phyloP scores from a whole-genome alignment of 2,888 invertebrate species.

The Nebria brevicollis region DNA sequence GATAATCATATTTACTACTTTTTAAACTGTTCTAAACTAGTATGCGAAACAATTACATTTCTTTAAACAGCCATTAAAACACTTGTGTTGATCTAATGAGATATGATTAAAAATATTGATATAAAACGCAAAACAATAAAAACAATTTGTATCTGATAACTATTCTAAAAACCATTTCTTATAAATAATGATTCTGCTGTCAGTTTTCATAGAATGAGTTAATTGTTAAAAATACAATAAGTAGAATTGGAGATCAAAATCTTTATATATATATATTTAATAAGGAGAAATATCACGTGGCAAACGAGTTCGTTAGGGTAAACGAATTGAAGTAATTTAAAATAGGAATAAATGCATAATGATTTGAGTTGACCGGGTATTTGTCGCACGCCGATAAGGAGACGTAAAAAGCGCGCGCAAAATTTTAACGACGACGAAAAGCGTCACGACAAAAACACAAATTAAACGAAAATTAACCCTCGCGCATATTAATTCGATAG shows the following conservation, averaged over 20 bases:
- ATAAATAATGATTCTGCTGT: too few relatives aligned
- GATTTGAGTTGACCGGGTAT: constrained; percentile 22
- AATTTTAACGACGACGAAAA: constrained; percentile 40
- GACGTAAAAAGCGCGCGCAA: constrained; percentile 36
- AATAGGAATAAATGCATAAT: constrained; percentile 38
- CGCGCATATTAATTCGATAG: constrained; percentile 47
- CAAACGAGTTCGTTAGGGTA: constrained; percentile 28
- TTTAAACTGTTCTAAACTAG: neutral
- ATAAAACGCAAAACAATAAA: too few relatives aligned
- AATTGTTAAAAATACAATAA: too few relatives aligned
- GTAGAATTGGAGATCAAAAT: too few relatives aligned
- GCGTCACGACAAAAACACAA: constrained; percentile 40
- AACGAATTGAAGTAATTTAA: constrained; percentile 22
- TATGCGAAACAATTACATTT: neutral
- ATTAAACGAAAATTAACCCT: constrained; percentile 47
- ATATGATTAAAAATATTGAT: neutral
- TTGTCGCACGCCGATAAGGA: constrained; percentile 27
- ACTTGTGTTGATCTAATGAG: neutral
- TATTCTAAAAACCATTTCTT: too few relatives aligned
- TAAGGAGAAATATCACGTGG: neutral
- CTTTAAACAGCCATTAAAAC: neutral
- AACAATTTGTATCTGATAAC: too few relatives aligned
- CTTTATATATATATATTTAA: neutral
- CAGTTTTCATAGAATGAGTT: too few relatives aligned
- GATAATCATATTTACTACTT: neutral